These are phyloP conservation scores for Athalia rosae DNA, from an alignment of 2,888 invertebrate genomes.

Conservation along the genomic window DNA sequence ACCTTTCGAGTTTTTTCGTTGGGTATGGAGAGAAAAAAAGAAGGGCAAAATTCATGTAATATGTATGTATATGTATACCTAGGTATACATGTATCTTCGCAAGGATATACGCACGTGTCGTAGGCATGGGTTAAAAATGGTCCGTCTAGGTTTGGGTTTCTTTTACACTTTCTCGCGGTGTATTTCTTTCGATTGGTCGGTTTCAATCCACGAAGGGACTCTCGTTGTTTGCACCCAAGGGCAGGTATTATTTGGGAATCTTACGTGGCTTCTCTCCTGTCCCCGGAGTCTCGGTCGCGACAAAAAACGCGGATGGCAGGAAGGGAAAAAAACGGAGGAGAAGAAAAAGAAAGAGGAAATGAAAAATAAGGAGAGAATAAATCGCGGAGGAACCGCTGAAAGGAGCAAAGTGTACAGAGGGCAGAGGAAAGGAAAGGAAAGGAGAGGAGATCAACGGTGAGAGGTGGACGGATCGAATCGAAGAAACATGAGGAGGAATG, in stretches of 20 bases:
- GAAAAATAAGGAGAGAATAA: too few species aligned
- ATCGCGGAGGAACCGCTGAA: too few species aligned
- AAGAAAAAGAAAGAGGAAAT: too few species aligned
- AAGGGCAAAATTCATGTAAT: too few species aligned
- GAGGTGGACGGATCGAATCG: slow-evolving; percentile 46
- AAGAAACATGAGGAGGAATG: slow-evolving; percentile 38
- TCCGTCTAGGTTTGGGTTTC: background rate
- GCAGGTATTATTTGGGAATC: slow-evolving; percentile 31
- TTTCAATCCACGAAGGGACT: slow-evolving; percentile 11
- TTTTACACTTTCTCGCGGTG: slow-evolving; percentile 9
- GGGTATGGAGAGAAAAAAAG: too few species aligned
- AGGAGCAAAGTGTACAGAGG: background rate
- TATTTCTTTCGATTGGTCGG: slow-evolving; percentile 38
- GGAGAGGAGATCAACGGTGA: background rate
- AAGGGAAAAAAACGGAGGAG: too few species aligned
- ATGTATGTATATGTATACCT: too few species aligned
- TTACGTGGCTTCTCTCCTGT: slow-evolving; percentile 21
- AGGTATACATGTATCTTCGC: too few species aligned
- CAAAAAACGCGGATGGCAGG: too few species aligned
- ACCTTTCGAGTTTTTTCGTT: too few species aligned
- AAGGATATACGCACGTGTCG: too few species aligned
- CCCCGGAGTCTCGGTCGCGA: background rate
- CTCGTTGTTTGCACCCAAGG: slow-evolving; percentile 34
- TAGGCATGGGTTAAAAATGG: too few species aligned
- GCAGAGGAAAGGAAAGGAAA: background rate